Percentiles rank a stretch among this genome's conserved stretches.
These are phyloP conservation scores for Andricus curvator DNA, from an alignment of 2,888 invertebrate genomes.

Conservation along the genomic window DNA sequence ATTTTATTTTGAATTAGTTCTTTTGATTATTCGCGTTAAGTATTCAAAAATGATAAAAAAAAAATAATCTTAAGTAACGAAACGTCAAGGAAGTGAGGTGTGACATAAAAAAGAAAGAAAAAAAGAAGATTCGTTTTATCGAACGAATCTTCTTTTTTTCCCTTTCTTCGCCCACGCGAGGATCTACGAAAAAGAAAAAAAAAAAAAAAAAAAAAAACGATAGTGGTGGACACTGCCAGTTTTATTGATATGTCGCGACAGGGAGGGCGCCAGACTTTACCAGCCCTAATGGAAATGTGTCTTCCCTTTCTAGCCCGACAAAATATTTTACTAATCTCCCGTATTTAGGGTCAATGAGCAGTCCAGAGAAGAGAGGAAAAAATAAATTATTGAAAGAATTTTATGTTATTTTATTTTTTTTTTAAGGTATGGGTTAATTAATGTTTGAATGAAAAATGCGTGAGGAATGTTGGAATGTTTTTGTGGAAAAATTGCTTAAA, in stretches of 20 bases:
- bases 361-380: background rate
- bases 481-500: background rate
- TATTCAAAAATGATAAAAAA: too few relatives aligned
- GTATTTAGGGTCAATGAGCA: background rate
- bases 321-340: background rate
- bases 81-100: background rate
- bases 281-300: background rate
- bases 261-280: slow-evolving; percentile 51
- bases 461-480: background rate
- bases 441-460: background rate
- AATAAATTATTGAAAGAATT: background rate
- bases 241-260: slow-evolving; percentile 69
- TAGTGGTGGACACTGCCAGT: slow-evolving; percentile 45
- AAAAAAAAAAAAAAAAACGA: too few relatives aligned
- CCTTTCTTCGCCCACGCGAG: background rate
- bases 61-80: too few relatives aligned
- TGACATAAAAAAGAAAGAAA: background rate
- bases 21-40: too few relatives aligned
- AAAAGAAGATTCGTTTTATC: background rate
- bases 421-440: background rate
- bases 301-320: background rate
- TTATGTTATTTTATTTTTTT: too few relatives aligned
- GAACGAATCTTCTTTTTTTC: too few relatives aligned
- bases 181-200: slow-evolving; percentile 45
- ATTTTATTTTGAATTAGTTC: too few relatives aligned